Conservation (phyloP, 2,797 vertebrate species). For the Salmo trutta region DNA sequence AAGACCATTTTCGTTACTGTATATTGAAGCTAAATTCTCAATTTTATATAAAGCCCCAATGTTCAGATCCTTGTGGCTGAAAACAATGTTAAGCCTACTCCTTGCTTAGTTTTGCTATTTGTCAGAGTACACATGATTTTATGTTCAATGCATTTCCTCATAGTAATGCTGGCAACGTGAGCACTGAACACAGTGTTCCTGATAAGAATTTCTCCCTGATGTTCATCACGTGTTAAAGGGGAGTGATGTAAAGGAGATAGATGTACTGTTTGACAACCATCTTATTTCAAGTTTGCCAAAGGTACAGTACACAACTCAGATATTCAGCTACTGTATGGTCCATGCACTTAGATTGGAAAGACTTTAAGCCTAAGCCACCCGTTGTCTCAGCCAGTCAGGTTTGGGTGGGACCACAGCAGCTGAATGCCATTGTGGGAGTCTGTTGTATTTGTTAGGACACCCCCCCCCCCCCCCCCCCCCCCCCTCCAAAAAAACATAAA, state of each 20-base stretch:
- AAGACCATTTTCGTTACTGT: conserved; percentile 55
- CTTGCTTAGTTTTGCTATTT: conserved; percentile 17
- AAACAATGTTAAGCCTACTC: conserved; percentile 2
- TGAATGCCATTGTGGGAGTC: conserved; percentile 55
- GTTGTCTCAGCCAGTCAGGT: conserved; percentile 23
- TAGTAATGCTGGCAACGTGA: conserved; percentile 37
- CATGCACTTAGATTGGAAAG: conserved; percentile 28
- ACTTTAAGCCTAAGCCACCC: neutral
- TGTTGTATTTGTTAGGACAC: conserved; percentile 29
- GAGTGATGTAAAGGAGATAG: conserved; percentile 25
- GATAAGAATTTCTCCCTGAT: conserved; percentile 45
- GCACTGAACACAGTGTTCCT: conserved; percentile 45
- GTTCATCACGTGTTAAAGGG: conserved; percentile 30
- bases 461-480: conserved; percentile 15
- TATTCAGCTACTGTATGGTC: conserved; percentile 56
- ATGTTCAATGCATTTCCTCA: conserved; percentile 34
- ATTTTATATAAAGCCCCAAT: conserved; percentile 33
- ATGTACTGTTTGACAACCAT: conserved; percentile 43
- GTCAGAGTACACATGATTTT: conserved; percentile 51
- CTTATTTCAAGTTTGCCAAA: conserved; percentile 67
- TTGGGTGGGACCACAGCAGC: conserved; percentile 66
- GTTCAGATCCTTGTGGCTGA: conserved; percentile 49
- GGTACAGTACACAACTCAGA: conserved; percentile 63
- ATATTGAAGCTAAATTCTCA: conserved; percentile 30
- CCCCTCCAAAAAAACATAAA: conserved; percentile 17